A percentile compares a stretch with the other conserved stretches of the same genome.
phyloP scores from a whole-genome alignment of 2,113 vertebrate genomes.

The Dicrurus megarhynchus region DNA sequence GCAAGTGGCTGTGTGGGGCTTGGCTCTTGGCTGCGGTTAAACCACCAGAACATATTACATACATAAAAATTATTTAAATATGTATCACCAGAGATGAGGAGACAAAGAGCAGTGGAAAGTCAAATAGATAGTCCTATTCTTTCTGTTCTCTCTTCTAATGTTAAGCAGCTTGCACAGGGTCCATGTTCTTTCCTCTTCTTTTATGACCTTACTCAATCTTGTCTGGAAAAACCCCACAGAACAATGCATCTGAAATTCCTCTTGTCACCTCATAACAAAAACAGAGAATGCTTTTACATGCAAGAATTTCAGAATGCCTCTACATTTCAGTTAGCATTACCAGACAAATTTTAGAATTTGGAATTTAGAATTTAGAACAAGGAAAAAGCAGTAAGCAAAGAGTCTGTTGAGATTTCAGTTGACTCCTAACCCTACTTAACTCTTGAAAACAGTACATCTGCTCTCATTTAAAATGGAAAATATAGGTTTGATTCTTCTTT shows the following conservation, averaged over 20 bases:
- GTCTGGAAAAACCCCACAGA: background rate
- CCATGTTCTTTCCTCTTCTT: background rate
- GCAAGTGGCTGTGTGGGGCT: rapidly evolving
- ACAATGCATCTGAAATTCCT: background rate
- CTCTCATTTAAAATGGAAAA: background rate
- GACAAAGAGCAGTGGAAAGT: background rate
- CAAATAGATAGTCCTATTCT: background rate
- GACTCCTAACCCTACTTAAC: background rate
- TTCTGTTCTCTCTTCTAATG: background rate
- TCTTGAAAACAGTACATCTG: background rate
- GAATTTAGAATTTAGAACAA: too few species aligned
- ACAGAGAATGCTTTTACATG: background rate
- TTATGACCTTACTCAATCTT: background rate
- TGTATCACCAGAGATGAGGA: background rate
- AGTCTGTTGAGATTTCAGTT: background rate
- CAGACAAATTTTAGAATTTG: background rate
- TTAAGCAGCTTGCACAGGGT: background rate
- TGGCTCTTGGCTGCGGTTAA: background rate
- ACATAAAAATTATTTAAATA: background rate
- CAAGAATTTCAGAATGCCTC: background rate
- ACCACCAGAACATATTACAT: background rate
- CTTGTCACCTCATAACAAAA: background rate
- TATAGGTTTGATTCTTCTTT: background rate
- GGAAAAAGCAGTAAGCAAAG: background rate
- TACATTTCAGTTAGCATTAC: background rate